Evolutionary conservation across 2,888 invertebrate species (phyloP).

Genomic region (Deilephila elpenor): DNA sequence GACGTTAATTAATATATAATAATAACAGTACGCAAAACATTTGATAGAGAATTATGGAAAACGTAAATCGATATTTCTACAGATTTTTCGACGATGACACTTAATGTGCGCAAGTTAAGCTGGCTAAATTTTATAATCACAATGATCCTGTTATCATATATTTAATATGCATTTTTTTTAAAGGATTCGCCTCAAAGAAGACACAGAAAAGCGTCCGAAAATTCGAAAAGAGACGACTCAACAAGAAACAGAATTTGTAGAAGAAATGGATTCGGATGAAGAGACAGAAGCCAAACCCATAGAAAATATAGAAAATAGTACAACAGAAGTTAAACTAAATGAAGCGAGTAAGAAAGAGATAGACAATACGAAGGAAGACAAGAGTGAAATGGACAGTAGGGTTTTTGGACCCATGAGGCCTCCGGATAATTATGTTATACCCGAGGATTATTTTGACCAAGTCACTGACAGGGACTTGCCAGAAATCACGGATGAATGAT

Average conservation of each 20-base stretch:
- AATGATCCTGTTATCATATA: background rate
- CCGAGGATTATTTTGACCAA: conserved; percentile 76
- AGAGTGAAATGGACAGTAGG: conserved; percentile 48
- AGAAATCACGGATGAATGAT: conserved; percentile 72
- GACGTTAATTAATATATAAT: too few species aligned
- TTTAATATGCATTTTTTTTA: conserved; percentile 33
- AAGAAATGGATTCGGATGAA: conserved; percentile 81
- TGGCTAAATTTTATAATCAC: too few species aligned
- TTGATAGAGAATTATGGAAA: too few species aligned
- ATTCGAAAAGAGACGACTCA: conserved; percentile 51
- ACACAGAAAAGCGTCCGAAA: conserved; percentile 61
- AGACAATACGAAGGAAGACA: conserved; percentile 29
- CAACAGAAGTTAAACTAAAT: background rate
- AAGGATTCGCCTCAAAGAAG: conserved; percentile 81
- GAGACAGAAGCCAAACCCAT: conserved; percentile 44
- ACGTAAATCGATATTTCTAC: too few species aligned
- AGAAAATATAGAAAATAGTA: conserved; percentile 33
- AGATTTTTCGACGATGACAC: too few species aligned
- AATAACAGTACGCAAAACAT: too few species aligned
- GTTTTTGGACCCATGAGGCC: conserved; percentile 80
- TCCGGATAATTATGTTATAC: conserved; percentile 75
- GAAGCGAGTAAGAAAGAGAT: conserved; percentile 18
- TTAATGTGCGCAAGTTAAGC: too few species aligned
- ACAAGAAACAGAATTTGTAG: conserved; percentile 78
- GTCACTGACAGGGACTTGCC: conserved; percentile 75